A percentile compares a stretch with the other conserved stretches of the same genome.
Conservation (phyloP, 2,888 invertebrate genomes). For the Pasiphila rectangulata region DNA sequence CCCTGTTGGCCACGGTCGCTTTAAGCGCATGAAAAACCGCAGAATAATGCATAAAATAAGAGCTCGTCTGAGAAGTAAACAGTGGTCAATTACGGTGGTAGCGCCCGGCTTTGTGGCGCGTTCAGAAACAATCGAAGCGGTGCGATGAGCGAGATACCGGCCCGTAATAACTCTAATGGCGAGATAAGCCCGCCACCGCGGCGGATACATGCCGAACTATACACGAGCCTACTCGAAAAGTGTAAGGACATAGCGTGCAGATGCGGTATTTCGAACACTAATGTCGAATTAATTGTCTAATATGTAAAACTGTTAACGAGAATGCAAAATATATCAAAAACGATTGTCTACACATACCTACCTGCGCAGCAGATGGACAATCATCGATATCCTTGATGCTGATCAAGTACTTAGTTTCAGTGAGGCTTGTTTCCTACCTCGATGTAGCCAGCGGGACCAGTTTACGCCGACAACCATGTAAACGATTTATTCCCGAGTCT, state of each 20-base stretch:
- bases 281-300: constrained; percentile 21
- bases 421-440: constrained; percentile 60
- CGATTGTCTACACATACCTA: constrained; percentile 9
- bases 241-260: constrained; percentile 56
- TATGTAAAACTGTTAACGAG: constrained; percentile 9
- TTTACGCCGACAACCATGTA: constrained; percentile 81
- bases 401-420: constrained; percentile 41
- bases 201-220: constrained; percentile 59
- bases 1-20: constrained; percentile 44
- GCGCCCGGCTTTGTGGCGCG: constrained; percentile 68
- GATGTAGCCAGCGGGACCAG: constrained; percentile 67
- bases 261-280: constrained; percentile 46
- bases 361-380: constrained; percentile 23
- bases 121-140: constrained; percentile 79
- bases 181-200: constrained; percentile 73
- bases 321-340: not conserved
- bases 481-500: constrained; percentile 78
- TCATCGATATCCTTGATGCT: constrained; percentile 30
- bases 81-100: constrained; percentile 78
- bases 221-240: constrained; percentile 45
- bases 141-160: constrained; percentile 76
- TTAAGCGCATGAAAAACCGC: constrained; percentile 51
- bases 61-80: constrained; percentile 72
- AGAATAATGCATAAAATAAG: constrained; percentile 68
- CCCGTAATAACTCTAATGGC: constrained; percentile 79